Evolutionary conservation across 2,113 vertebrate species (phyloP).

Genomic region (Gobio gobio): DNA sequence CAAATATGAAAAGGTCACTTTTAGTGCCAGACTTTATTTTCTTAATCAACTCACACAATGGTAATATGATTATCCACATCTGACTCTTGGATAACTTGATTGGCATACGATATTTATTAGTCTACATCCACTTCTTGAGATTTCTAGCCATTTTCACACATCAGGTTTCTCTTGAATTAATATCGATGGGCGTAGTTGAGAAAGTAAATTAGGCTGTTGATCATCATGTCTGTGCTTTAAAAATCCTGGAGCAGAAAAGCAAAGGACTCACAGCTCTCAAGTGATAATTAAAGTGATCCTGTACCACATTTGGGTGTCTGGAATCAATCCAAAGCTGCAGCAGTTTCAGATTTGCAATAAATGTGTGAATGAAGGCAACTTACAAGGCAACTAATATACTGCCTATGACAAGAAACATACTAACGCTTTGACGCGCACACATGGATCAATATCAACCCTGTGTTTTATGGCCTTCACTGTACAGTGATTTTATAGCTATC

Average conservation of each 20-base stretch:
- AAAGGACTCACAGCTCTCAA: neutral
- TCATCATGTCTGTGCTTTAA: neutral
- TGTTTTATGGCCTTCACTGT: constrained; percentile 69
- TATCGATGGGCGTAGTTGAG: constrained; percentile 17
- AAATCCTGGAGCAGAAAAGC: neutral
- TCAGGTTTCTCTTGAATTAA: neutral
- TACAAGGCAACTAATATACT: constrained; percentile 56
- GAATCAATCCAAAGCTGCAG: constrained; percentile 1
- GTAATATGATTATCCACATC: constrained; percentile 4
- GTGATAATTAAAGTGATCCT: constrained; percentile 26
- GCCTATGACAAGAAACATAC: constrained; percentile 63
- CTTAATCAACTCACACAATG: constrained; percentile 40
- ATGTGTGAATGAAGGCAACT: constrained; percentile 68
- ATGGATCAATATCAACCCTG: constrained; percentile 68
- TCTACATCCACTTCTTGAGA: constrained; percentile 1
- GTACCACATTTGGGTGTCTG: constrained; percentile 19
- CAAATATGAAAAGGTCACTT: constrained; percentile 56
- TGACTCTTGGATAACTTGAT: constrained; percentile 12
- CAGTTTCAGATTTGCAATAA: constrained; percentile 39
- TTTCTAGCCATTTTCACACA: neutral
- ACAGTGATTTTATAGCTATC: constrained; percentile 69
- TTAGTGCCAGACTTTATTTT: constrained; percentile 32
- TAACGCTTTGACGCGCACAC: constrained; percentile 66
- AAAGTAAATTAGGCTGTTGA: constrained; percentile 23
- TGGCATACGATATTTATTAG: constrained; percentile 10